These are phyloP conservation scores for Neoascia interrupta DNA, from an alignment of 2,888 invertebrate genomes.

Conservation along the genomic window DNA sequence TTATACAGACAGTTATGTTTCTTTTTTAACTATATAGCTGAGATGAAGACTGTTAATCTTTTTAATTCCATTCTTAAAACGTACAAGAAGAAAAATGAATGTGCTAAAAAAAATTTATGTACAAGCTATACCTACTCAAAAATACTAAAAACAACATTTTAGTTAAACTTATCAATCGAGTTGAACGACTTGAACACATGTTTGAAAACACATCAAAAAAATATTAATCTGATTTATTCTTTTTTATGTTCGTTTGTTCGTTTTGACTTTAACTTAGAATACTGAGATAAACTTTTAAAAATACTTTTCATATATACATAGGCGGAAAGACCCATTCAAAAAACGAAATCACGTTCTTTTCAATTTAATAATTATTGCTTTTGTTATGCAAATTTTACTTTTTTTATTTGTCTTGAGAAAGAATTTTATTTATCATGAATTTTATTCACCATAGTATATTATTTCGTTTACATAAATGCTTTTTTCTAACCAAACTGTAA, in stretches of 20 bases:
- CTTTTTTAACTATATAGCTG: constrained; percentile 19
- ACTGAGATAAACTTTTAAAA: too few species aligned
- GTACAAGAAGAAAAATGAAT: too few species aligned
- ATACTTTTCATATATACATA: constrained; percentile 17
- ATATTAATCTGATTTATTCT: not conserved
- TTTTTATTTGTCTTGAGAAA: constrained; percentile 25
- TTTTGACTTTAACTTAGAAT: too few species aligned
- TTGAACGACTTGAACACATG: not conserved
- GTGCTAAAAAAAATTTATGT: constrained; percentile 6
- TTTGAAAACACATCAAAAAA: not conserved
- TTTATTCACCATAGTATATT: constrained; percentile 56
- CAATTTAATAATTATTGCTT: constrained; percentile 14
- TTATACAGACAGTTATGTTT: too few species aligned
- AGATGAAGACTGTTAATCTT: not conserved
- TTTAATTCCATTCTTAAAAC: constrained; percentile 11
- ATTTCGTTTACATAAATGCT: constrained; percentile 59
- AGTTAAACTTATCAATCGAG: too few species aligned
- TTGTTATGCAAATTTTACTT: constrained; percentile 37
- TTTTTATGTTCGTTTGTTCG: too few species aligned
- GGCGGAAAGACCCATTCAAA: constrained; percentile 22
- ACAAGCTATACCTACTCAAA: constrained; percentile 1
- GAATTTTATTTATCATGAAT: constrained; percentile 41
- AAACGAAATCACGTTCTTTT: constrained; percentile 56
- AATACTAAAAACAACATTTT: constrained; percentile 8
- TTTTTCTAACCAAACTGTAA: constrained; percentile 46